Conservation (phyloP, 2,888 invertebrate species). For the Eupeodes luniger region DNA sequence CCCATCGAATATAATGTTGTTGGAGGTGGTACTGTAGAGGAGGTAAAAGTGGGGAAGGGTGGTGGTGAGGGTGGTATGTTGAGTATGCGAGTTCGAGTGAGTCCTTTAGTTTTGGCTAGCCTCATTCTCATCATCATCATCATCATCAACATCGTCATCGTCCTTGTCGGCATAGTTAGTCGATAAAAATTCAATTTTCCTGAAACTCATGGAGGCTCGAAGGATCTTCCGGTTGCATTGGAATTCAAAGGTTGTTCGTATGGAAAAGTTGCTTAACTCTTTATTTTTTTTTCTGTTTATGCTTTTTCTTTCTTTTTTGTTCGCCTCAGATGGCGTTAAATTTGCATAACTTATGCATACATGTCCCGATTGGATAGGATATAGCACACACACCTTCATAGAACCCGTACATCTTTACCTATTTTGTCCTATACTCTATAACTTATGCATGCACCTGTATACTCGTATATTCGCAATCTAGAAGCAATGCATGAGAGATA, state of each 20-base stretch:
- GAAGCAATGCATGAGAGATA: not conserved
- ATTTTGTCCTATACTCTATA: not conserved
- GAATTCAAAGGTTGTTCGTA: conserved; percentile 38
- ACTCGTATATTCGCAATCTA: conserved; percentile 2
- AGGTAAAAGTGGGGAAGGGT: too few relatives aligned
- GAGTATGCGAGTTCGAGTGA: conserved; percentile 36
- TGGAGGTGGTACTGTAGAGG: too few relatives aligned
- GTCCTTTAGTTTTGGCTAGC: conserved; percentile 49
- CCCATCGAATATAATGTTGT: conserved; percentile 39
- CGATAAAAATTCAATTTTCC: conserved; percentile 58
- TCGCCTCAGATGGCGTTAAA: conserved; percentile 20
- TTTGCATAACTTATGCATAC: conserved; percentile 57
- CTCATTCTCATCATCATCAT: not conserved
- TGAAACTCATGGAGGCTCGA: conserved; percentile 11
- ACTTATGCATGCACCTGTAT: too few relatives aligned
- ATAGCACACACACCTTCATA: not conserved
- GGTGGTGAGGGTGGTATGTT: too few relatives aligned
- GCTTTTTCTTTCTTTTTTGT: not conserved
- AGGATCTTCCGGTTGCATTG: conserved; percentile 39
- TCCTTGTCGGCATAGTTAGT: conserved; percentile 23
- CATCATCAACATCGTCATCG: not conserved
- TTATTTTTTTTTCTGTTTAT: not conserved
- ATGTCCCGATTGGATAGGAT: conserved; percentile 4
- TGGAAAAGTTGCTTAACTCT: conserved; percentile 30
- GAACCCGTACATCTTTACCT: not conserved